These are phyloP conservation scores for Coccyzus lansbergi DNA, from an alignment of 2,797 vertebrate genomes.

Conservation along the genomic window DNA sequence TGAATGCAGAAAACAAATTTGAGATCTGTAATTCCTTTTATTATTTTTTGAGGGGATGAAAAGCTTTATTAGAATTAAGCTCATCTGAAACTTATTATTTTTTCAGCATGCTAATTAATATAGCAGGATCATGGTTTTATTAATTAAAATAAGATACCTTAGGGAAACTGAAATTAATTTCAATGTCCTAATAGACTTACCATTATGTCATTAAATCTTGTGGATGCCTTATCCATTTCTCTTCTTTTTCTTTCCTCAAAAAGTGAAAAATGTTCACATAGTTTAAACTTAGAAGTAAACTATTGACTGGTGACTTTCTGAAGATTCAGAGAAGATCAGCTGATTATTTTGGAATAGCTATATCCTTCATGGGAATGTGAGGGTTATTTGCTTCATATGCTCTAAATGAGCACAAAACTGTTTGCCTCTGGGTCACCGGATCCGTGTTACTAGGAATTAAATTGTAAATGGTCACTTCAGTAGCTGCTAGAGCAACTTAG, in stretches of 20 bases:
- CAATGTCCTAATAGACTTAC: slow-evolving; percentile 74
- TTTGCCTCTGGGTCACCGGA: neutral
- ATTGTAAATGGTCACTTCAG: neutral
- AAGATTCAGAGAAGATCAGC: neutral
- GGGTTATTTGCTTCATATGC: neutral
- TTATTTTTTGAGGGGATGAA: slow-evolving; percentile 70
- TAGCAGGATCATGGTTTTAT: slow-evolving; percentile 73
- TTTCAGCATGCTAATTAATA: slow-evolving; percentile 78
- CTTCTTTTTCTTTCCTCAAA: neutral
- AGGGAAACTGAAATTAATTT: slow-evolving; percentile 81
- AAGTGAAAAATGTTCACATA: slow-evolving; percentile 36
- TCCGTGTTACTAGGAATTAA: neutral
- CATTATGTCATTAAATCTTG: slow-evolving; percentile 68
- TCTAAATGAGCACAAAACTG: neutral
- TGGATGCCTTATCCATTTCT: slow-evolving; percentile 52
- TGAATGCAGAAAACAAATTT: slow-evolving; percentile 67
- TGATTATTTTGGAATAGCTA: neutral
- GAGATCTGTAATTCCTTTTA: slow-evolving; percentile 63
- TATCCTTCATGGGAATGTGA: neutral
- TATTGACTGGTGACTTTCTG: slow-evolving; percentile 18
- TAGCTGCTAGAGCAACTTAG: neutral
- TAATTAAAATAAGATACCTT: slow-evolving; percentile 81
- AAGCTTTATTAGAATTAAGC: slow-evolving; percentile 76
- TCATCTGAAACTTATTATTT: slow-evolving; percentile 73
- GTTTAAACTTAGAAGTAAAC: slow-evolving; percentile 41